Evolutionary conservation across 1,140 invertebrate species (phyloP).

Genomic region (Drosophila eugracilis): DNA sequence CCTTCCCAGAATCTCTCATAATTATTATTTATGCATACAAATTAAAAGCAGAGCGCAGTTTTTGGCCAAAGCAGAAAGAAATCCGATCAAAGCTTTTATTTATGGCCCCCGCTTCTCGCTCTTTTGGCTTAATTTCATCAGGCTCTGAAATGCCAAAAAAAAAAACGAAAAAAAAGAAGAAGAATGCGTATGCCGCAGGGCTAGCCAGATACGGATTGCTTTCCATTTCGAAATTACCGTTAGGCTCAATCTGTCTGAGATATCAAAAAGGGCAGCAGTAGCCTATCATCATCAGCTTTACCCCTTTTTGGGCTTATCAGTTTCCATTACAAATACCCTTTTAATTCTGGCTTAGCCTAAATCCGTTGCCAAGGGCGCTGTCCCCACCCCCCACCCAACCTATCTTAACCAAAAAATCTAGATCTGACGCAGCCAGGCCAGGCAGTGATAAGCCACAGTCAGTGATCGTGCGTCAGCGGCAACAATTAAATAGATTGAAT

Average conservation of each 20-base stretch:
- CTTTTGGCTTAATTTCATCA: conserved; percentile 59
- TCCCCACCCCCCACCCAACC: background rate
- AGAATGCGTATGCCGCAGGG: conserved; percentile 20
- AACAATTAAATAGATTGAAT: conserved; percentile 52
- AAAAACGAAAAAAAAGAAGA: too few relatives aligned
- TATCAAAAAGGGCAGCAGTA: too few relatives aligned
- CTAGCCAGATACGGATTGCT: conserved; percentile 6
- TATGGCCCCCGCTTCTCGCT: conserved; percentile 25
- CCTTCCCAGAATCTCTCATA: conserved; percentile 63
- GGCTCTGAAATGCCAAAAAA: conserved; percentile 33
- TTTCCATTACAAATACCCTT: too few relatives aligned
- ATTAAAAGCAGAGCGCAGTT: conserved; percentile 65
- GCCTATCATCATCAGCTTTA: too few relatives aligned
- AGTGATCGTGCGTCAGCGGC: conserved; percentile 40
- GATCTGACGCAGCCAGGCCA: conserved; percentile 18
- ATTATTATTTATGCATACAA: conserved; percentile 80
- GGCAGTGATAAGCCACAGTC: too few relatives aligned
- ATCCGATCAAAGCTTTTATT: conserved; percentile 63
- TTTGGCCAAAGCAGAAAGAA: conserved; percentile 60
- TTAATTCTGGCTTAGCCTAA: too few relatives aligned
- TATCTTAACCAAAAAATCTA: too few relatives aligned
- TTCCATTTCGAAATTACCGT: background rate
- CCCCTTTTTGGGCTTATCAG: background rate
- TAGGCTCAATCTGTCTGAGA: background rate
- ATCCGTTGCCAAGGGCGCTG: conserved; percentile 7